phyloP scores from a whole-genome alignment of 1,140 invertebrate genomes.

The Polyergus mexicanus region DNA sequence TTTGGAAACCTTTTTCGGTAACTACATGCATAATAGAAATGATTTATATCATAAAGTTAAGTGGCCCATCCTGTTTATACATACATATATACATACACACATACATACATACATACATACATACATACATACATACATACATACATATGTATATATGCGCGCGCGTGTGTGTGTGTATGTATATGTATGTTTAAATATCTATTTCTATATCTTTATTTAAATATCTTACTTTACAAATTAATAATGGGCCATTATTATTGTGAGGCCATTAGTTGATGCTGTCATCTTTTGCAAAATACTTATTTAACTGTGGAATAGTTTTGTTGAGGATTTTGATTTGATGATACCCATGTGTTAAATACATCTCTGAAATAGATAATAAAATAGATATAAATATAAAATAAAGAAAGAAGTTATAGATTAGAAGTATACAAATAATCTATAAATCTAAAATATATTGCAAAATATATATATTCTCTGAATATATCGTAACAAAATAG shows the following conservation, averaged over 20 bases:
- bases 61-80: too few relatives aligned
- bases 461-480: background rate
- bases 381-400: slow-evolving; percentile 2
- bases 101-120: too few relatives aligned
- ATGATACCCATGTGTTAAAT: slow-evolving; percentile 95
- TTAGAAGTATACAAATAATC: background rate
- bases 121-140: too few relatives aligned
- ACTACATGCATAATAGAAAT: too few relatives aligned
- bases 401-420: slow-evolving; percentile 16
- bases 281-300: slow-evolving; percentile 67
- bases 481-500: background rate
- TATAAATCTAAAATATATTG: slow-evolving; percentile 12
- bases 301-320: slow-evolving; percentile 89
- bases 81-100: too few relatives aligned
- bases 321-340: slow-evolving; percentile 91
- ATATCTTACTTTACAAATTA: slow-evolving; percentile 73
- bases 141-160: too few relatives aligned
- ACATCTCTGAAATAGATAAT: slow-evolving; percentile 91
- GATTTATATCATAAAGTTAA: too few relatives aligned
- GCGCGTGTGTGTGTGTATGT: too few relatives aligned
- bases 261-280: slow-evolving; percentile 67
- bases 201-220: slow-evolving; percentile 45
- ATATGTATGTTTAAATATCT: too few relatives aligned
- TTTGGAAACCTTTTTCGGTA: too few relatives aligned
- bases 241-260: slow-evolving; percentile 53